Evolutionary conservation across 2,113 vertebrate genomes (phyloP).

Genomic region (Corythaeola cristata): DNA sequence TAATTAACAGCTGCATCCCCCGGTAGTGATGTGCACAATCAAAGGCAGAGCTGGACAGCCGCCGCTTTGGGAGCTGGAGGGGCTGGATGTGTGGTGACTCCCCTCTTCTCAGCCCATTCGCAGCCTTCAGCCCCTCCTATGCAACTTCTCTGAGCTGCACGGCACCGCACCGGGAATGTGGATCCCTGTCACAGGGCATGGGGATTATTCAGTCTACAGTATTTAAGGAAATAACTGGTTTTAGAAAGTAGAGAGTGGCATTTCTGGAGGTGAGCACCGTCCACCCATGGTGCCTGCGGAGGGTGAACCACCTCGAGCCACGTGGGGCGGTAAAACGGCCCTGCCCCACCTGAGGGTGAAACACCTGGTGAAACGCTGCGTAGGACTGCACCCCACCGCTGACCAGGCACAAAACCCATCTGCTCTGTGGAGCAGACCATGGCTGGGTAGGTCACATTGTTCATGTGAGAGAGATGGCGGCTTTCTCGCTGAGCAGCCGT

Average conservation of each 20-base stretch:
- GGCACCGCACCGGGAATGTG: fast-evolving
- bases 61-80: fast-evolving
- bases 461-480: not conserved
- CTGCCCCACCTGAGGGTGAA: fast-evolving
- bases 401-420: not conserved
- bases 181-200: too few relatives aligned
- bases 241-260: not conserved
- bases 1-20: not conserved
- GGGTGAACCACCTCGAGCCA: not conserved
- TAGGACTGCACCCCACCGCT: fast-evolving
- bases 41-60: not conserved
- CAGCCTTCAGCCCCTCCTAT: not conserved
- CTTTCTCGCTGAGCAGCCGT: not conserved
- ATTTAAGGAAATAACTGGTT: not conserved
- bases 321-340: fast-evolving
- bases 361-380: not conserved
- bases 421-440: not conserved
- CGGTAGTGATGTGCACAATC: not conserved
- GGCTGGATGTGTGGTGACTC: fast-evolving
- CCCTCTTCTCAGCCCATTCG: not conserved
- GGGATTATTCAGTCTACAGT: fast-evolving
- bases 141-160: not conserved
- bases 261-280: not conserved
- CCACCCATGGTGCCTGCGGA: fast-evolving
- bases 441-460: not conserved